Evolutionary conservation across 2,888 invertebrate species (phyloP), one percentile per base, ranked within the genome.

Genomic region (Nymphalis polychloros): DNA sequence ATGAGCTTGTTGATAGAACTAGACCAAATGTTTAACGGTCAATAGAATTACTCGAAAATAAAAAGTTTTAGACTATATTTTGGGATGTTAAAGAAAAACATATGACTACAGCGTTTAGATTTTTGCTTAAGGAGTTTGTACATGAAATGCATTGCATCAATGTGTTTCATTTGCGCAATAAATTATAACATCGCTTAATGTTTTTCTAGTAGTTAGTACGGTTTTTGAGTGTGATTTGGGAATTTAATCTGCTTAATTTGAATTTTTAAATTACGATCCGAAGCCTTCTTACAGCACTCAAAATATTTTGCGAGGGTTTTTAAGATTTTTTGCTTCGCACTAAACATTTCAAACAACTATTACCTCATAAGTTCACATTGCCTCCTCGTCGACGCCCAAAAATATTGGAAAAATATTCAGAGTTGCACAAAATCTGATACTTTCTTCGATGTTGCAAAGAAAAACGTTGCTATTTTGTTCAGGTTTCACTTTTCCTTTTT

Each of bases 171-270:
- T 78, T 83, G 81, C 83, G 84, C 86, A 83, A 65, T 55, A 63
- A 63, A 81, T 79, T 80, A 87, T 89, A 89, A 90, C 88, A 83
- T 87, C 84, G 91, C 91, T 92, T 91, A 78, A 81, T 84, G 87
- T 83, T 86, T 86, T 87, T 80, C 78, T 83, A 82, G 92, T 92
- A 91, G 90, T 87, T 91, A 87, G 89, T 83, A 81, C 87, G 85
- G 84, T 84, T 85, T 86, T 84, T 84, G 87, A 89, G 89, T 91
- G 89, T 89, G 89, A 86, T 88, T 87, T 86, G 84, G 77, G 74
- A 85, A 88, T 87, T 89, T 88, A 86, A 84, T 87, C 75, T 80
- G 86, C 90, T 90, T 91, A 78, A 81, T 84, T 81, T 84, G 80
- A 81, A 82, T 82, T 79, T 81, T 77, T 75, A 80, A 84, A 81